Evolutionary conservation across 2,113 vertebrate genomes (phyloP), one percentile per base, ranked within the genome.

Genomic region (Eleginops maclovinus): DNA sequence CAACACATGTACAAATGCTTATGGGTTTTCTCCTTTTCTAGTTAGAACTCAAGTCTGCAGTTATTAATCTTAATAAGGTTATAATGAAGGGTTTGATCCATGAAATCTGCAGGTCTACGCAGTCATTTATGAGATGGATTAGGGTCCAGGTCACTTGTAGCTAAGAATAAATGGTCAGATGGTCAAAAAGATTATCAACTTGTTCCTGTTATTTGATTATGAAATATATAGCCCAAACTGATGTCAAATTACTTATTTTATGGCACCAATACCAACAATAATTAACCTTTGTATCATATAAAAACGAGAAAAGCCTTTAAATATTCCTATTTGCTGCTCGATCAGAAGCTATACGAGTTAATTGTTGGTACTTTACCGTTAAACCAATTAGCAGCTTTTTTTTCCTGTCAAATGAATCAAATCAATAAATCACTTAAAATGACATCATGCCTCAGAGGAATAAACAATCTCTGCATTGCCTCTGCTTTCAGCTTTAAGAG

Each of bases 401-500:
- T 61, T 64, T 60, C 7, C 36, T 21, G 15, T 36, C 31, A 21
- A 12, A 24, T 3, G 1, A 59, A 4, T 50, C 31, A 36, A 22
- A 80, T 62, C 2, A 47, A 21, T 41, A 11, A 51, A 60, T 31
- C 26, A 19, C 15, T 40, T 28, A 65, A 74, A 72, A 54, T 69
- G 50, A 66, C 67, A 64, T n/a, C 8, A 22, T 36, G 55, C 55
- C 40, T 41, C 44, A 46, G 64, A 77, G 70, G 75, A 72, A 72
- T 78, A 75, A 81, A 72, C 79, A 76, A 58, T 67, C 26, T 60
- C 69, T 44, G 55, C 41, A 14, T 47, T 9, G 41, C 21, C n/a
- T 79, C 28, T 62, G 17, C 77, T 54, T 74, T 73, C 43, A 69
- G 60, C 74, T 75, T 78, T 49, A 66, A 61, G 49, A 83, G 76